Evolutionary conservation across 2,888 invertebrate species (phyloP), one percentile per base, ranked within the genome.

Genomic region (Eurytoma californica): DNA sequence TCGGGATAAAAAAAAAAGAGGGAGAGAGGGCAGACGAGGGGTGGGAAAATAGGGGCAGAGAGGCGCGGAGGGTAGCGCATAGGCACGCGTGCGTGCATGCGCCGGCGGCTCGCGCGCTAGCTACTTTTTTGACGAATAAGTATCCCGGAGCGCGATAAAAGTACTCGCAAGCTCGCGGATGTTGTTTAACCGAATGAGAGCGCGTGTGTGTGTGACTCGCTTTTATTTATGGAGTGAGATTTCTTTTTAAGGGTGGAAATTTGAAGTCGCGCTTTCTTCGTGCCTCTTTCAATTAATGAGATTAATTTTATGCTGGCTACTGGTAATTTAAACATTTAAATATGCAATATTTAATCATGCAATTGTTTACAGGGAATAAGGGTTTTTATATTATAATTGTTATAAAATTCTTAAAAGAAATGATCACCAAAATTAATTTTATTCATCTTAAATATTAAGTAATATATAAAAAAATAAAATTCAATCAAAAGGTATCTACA

Each of bases 21-120:
- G 63, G 49, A 63, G 60, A 70, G 82, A 74, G 77, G 80, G 79
- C 7, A 9, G 39, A 9, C 72, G 65, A 2, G 49, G 16, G 53
- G 53, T 14, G n/a, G n/a, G 28, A 63, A 39, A 51, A n/a, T 2
- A 39, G 47, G 67, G 24, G 81, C 82, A 79, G 80, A 39, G 61
- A 49, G 51, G n/a, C 49, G 2, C 16, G 20, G 28, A 49, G 63
- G 13, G 39, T 39, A 39, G 39, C 39, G 39, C 9, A 39, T 39
- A 39, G 39, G 39, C 39, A 39, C 39, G 39, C 39, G 39, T 39
- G 39, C 30, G 61, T 18, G 63, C 18, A n/a, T 13, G 68, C 9
- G 57, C 12, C 53, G 16, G 18, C 14, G 12, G 18, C 14, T 20
- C 47, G 72, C 63, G 20, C 14, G 60, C 49, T 12, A 60, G n/a